Conservation (phyloP, 2,888 invertebrate species). For the Aromia moschata region DNA sequence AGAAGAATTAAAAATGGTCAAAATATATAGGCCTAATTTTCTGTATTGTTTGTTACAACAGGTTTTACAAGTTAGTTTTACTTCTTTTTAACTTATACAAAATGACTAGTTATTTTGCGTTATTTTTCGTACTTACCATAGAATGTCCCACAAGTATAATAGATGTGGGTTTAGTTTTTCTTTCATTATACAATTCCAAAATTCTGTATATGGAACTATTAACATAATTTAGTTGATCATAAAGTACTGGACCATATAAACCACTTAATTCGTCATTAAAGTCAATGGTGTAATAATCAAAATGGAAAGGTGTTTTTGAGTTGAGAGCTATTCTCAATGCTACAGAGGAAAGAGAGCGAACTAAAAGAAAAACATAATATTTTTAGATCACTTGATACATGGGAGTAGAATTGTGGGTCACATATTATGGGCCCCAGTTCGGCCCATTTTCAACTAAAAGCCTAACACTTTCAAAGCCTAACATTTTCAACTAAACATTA, state of each 20-base stretch:
- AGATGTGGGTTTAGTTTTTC: conserved; percentile 61
- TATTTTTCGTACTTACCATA: conserved; percentile 84
- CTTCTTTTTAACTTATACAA: too few relatives aligned
- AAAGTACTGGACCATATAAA: conserved; percentile 83
- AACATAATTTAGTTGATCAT: conserved; percentile 79
- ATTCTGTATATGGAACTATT: conserved; percentile 76
- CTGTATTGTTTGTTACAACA: too few relatives aligned
- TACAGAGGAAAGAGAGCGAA: conserved; percentile 91
- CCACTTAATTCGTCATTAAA: conserved; percentile 91
- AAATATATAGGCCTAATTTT: too few relatives aligned
- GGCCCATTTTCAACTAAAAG: too few relatives aligned
- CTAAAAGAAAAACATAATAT: conserved; percentile 66
- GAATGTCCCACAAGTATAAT: conserved; percentile 94
- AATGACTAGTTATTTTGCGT: too few relatives aligned
- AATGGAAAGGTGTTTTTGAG: conserved; percentile 75
- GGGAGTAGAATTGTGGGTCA: too few relatives aligned
- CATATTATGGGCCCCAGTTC: too few relatives aligned
- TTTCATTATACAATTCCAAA: conserved; percentile 72
- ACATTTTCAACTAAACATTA: too few relatives aligned
- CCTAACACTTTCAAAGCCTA: too few relatives aligned
- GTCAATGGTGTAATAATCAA: conserved; percentile 93
- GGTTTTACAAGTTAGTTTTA: too few relatives aligned
- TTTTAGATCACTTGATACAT: too few relatives aligned
- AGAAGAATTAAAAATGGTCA: too few relatives aligned
- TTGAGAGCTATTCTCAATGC: conserved; percentile 85